Evolutionary conservation across 1,140 invertebrate genomes (phyloP).

Genomic region (Drosophila nannoptera): DNA sequence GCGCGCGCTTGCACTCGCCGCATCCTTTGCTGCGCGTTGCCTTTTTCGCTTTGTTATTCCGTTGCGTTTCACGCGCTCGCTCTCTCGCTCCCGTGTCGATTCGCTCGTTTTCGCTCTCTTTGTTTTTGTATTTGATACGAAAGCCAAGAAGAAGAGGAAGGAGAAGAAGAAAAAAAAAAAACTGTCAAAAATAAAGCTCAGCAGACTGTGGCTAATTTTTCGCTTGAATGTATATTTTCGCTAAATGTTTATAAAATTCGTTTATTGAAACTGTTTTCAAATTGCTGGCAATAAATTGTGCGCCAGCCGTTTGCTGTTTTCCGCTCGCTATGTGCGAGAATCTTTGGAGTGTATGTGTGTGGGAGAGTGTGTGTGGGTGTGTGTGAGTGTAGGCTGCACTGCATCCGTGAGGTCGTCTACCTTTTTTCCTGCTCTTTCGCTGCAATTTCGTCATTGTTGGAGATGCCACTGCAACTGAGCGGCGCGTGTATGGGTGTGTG

Average conservation of each 20-base stretch:
- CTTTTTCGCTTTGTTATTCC: not conserved
- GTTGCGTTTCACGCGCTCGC: not conserved
- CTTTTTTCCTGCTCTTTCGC: conserved; percentile 51
- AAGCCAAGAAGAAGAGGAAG: conserved; percentile 2
- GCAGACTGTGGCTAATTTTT: conserved; percentile 52
- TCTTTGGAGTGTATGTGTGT: not conserved
- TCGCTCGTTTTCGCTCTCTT: conserved; percentile 16
- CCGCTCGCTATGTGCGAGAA: not conserved
- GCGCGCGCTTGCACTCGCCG: conserved; percentile 1
- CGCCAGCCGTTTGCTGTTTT: too few species aligned
- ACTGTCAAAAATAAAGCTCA: conserved; percentile 25
- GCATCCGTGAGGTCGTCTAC: conserved; percentile 64
- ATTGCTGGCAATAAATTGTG: conserved; percentile 24
- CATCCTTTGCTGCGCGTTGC: conserved; percentile 2
- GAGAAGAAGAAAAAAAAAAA: conserved; percentile 13
- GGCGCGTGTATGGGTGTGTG: conserved; percentile 4
- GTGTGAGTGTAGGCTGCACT: conserved; percentile 8
- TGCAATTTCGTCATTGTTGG: conserved; percentile 46
- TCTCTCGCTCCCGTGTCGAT: conserved; percentile 2
- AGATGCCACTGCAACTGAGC: conserved; percentile 24
- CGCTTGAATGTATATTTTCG: conserved; percentile 5
- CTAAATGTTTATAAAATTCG: conserved; percentile 23
- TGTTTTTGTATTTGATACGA: conserved; percentile 42
- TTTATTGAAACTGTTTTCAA: conserved; percentile 14
- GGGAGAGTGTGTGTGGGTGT: not conserved